Evolutionary conservation across 2,888 invertebrate species (phyloP).

Genomic region (Mythimna pallens): DNA sequence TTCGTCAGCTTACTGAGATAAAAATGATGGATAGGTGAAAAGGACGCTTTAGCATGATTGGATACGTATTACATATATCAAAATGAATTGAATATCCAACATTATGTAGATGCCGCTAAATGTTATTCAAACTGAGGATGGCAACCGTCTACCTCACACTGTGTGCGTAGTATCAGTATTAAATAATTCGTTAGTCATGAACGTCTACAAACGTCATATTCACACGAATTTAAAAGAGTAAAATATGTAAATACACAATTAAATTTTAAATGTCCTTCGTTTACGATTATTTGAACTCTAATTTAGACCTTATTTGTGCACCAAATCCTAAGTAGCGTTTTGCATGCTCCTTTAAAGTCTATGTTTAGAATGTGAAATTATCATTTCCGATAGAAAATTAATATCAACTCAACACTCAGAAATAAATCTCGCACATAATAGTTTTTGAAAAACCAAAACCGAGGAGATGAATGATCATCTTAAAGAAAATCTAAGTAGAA

Average conservation of each 20-base stretch:
- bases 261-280: slow-evolving; percentile 63
- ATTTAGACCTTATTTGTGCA: slow-evolving; percentile 55
- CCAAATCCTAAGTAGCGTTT: slow-evolving; percentile 29
- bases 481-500: slow-evolving; percentile 20
- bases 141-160: slow-evolving; percentile 40
- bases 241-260: slow-evolving; percentile 50
- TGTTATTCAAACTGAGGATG: slow-evolving; percentile 43
- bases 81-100: slow-evolving; percentile 28
- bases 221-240: slow-evolving; percentile 61
- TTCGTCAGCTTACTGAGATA: slow-evolving; percentile 49
- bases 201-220: slow-evolving; percentile 63
- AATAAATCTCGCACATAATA: not conserved
- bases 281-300: slow-evolving; percentile 42
- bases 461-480: not conserved
- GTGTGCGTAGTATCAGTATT: slow-evolving; percentile 47
- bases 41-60: slow-evolving; percentile 1
- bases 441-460: not conserved
- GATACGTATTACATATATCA: not conserved
- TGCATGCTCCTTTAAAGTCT: slow-evolving; percentile 14
- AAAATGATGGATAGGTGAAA: slow-evolving; percentile 40
- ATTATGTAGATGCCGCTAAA: slow-evolving; percentile 46
- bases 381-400: slow-evolving; percentile 38
- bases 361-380: slow-evolving; percentile 40
- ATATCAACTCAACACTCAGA: slow-evolving; percentile 2
- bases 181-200: slow-evolving; percentile 67